Evolutionary conservation across 1,140 invertebrate genomes (phyloP).

Genomic region (Coelopa frigida): DNA sequence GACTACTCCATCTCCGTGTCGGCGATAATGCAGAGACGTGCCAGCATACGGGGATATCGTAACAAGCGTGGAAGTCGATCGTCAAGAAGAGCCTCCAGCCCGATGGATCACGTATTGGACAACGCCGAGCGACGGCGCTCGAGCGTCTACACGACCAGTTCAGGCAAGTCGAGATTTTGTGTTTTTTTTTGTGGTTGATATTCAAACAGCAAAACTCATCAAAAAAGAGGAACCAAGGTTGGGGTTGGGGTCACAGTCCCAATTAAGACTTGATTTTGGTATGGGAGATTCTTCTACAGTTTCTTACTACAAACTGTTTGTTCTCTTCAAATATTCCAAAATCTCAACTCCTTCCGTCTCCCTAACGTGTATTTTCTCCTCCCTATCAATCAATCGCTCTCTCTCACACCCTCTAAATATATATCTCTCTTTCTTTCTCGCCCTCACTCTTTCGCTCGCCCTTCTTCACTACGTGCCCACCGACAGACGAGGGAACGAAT

Average conservation of each 20-base stretch:
- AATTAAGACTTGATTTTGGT: too few relatives aligned
- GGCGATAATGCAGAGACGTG: conserved; percentile 68
- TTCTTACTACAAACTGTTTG: too few relatives aligned
- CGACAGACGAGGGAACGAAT: conserved; percentile 57
- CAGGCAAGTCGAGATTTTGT: conserved; percentile 63
- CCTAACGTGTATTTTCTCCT: not conserved
- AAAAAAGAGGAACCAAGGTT: too few relatives aligned
- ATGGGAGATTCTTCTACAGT: too few relatives aligned
- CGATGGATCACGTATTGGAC: conserved; percentile 51
- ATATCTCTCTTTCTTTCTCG: not conserved
- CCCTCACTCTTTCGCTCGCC: not conserved
- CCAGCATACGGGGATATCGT: conserved; percentile 57
- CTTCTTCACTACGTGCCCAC: not conserved
- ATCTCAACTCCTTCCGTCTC: too few relatives aligned
- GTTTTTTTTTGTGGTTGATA: not conserved
- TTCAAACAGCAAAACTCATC: not conserved
- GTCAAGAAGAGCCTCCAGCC: conserved; percentile 60
- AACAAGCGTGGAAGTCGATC: conserved; percentile 49
- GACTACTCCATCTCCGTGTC: conserved; percentile 76
- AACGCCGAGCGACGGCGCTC: conserved; percentile 53
- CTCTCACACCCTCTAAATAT: too few relatives aligned
- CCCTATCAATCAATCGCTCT: not conserved
- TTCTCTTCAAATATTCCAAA: too few relatives aligned
- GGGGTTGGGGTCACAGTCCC: too few relatives aligned
- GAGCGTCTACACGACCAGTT: conserved; percentile 75